Evolutionary conservation across 2,888 invertebrate species (phyloP).

Genomic region (Diploptera punctata): DNA sequence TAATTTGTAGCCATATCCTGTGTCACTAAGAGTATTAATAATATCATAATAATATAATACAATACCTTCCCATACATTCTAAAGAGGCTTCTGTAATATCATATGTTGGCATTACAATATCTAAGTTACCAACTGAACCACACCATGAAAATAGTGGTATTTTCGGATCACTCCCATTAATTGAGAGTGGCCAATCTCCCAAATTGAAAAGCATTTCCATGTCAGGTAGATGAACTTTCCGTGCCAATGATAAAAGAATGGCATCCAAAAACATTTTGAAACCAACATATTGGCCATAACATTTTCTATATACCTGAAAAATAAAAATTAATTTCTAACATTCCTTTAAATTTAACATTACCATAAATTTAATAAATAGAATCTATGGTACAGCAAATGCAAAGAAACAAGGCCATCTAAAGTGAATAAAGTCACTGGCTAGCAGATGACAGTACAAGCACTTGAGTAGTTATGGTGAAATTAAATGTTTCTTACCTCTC

Average conservation of each 20-base stretch:
- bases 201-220: constrained; percentile 90
- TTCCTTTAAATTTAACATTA: not conserved
- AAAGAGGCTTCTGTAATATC: constrained; percentile 91
- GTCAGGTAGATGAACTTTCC: constrained; percentile 84
- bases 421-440: no score
- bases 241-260: constrained; percentile 78
- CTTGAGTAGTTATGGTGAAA: no score
- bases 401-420: not conserved
- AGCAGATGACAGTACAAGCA: no score
- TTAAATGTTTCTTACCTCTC: no score
- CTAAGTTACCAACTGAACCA: constrained; percentile 82
- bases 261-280: constrained; percentile 96
- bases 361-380: not conserved
- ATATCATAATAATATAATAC: not conserved
- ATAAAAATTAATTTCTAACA: constrained; percentile 20
- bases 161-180: constrained; percentile 59
- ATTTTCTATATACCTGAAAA: constrained; percentile 75
- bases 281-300: constrained; percentile 93
- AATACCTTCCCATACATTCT: constrained; percentile 92
- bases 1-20: no score
- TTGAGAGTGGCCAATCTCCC: constrained; percentile 93
- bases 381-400: no score
- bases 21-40: not conserved
- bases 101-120: constrained; percentile 95
- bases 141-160: constrained; percentile 96